phyloP scores from a whole-genome alignment of 2,797 vertebrate genomes.

The Philypnodon macrostomus region DNA sequence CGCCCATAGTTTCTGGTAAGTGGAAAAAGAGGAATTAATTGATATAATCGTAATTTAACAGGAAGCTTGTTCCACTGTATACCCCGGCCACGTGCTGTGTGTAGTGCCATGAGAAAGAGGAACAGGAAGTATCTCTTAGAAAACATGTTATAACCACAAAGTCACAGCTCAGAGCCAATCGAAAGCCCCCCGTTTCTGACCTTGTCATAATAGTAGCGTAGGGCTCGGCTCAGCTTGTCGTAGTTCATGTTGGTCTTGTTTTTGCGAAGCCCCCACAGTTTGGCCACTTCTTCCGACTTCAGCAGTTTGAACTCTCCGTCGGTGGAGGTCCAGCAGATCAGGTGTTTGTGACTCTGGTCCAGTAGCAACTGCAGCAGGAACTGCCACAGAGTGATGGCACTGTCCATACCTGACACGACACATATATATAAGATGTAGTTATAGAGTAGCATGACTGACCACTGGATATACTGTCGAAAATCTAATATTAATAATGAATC shows the following conservation, averaged over 20 bases:
- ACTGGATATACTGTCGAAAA: too few species aligned
- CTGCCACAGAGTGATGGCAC: conserved; percentile 97
- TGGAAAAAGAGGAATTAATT: too few species aligned
- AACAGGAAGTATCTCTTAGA: conserved; percentile 54
- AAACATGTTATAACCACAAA: background rate
- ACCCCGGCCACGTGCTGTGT: too few species aligned
- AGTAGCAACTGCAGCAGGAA: conserved; percentile 96
- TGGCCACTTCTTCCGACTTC: conserved; percentile 95
- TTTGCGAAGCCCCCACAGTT: conserved; percentile 94
- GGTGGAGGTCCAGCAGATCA: conserved; percentile 95
- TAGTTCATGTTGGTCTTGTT: conserved; percentile 99
- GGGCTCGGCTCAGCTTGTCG: conserved; percentile 93
- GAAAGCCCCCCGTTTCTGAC: conserved; percentile 60
- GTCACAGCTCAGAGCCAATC: background rate
- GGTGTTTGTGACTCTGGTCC: conserved; percentile 93
- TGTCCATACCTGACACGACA: conserved; percentile 88
- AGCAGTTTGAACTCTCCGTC: conserved; percentile 97
- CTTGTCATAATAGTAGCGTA: conserved; percentile 98
- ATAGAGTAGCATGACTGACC: background rate
- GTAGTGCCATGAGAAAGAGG: conserved; percentile 41
- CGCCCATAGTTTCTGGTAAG: too few species aligned
- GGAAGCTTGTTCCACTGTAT: too few species aligned
- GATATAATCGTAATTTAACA: too few species aligned
- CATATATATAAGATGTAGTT: too few species aligned
- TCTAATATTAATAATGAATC: too few species aligned